Conservation (phyloP, 2,888 invertebrate genomes). For the Campoplex capitator region DNA sequence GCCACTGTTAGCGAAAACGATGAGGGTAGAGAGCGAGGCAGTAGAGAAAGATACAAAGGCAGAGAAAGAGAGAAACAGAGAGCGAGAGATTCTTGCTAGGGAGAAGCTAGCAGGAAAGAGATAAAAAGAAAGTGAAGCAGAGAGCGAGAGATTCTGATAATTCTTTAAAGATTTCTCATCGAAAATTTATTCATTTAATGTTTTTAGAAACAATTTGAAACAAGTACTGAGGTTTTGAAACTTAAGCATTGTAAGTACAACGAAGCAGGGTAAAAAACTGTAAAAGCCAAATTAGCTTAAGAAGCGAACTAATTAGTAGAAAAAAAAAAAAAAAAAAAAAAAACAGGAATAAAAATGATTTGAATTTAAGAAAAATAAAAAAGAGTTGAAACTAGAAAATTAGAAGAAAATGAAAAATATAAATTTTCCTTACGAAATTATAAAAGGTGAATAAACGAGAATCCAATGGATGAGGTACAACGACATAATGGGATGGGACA, state of each 20-base stretch:
- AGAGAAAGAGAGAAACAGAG: neutral
- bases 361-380: neutral
- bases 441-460: too few species aligned
- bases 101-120: neutral
- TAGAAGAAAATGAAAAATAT: too few species aligned
- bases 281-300: neutral
- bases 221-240: neutral
- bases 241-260: neutral
- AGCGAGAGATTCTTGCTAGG: neutral
- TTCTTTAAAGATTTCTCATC: too few species aligned
- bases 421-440: too few species aligned
- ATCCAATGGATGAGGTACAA: neutral
- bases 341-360: too few species aligned
- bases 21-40: slow-evolving; percentile 27
- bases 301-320: neutral
- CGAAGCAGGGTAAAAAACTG: neutral
- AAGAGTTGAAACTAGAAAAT: too few species aligned
- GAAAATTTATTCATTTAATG: neutral
- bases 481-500: neutral
- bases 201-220: neutral
- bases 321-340: neutral
- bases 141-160: too few species aligned
- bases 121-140: neutral
- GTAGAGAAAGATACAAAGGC: neutral
- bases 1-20: slow-evolving; percentile 40